Evolutionary conservation across 30 jellyfish, hydroid and myxozoan genomes (phyloP).

Genomic region (Catostylus mosaicus): DNA sequence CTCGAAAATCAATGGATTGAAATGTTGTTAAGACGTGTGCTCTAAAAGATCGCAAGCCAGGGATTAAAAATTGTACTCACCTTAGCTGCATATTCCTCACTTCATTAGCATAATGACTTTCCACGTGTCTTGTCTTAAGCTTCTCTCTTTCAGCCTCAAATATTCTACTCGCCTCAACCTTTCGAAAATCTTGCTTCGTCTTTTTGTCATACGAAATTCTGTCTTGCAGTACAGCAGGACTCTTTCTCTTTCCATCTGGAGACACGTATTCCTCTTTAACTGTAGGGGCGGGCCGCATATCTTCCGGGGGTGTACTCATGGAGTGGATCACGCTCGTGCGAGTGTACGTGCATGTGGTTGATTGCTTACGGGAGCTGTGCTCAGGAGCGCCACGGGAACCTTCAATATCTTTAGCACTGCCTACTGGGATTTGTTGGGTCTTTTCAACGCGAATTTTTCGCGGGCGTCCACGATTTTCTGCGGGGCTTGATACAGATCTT

Average conservation of each 20-base stretch:
- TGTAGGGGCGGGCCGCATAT: slow-evolving; percentile 33
- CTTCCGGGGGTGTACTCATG: slow-evolving; percentile 70
- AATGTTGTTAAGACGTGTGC: no score
- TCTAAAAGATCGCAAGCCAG: no score
- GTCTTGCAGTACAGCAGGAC: slow-evolving; percentile 55
- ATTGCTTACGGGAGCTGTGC: slow-evolving; percentile 61
- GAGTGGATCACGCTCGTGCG: slow-evolving; percentile 97
- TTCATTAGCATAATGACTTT: slow-evolving; percentile 67
- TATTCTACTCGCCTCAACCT: slow-evolving; percentile 41
- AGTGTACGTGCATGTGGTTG: slow-evolving; percentile 58
- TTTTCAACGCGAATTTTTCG: slow-evolving; percentile 89
- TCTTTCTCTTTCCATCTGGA: slow-evolving; percentile 67
- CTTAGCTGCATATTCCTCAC: slow-evolving; percentile 66
- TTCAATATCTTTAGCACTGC: slow-evolving; percentile 87
- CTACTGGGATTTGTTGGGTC: slow-evolving; percentile 90
- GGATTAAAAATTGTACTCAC: no score
- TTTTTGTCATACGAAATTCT: slow-evolving; percentile 52
- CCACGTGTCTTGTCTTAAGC: slow-evolving; percentile 62
- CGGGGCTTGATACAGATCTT: slow-evolving; percentile 85
- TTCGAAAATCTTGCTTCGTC: slow-evolving; percentile 50
- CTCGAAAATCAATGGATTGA: no score
- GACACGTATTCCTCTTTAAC: slow-evolving; percentile 72
- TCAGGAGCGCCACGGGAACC: slow-evolving; percentile 83
- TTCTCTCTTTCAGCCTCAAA: slow-evolving; percentile 74
- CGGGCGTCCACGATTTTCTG: slow-evolving; percentile 97